phyloP scores from a whole-genome alignment of 2,888 invertebrate genomes.

The Lepidochrysops patricia region DNA sequence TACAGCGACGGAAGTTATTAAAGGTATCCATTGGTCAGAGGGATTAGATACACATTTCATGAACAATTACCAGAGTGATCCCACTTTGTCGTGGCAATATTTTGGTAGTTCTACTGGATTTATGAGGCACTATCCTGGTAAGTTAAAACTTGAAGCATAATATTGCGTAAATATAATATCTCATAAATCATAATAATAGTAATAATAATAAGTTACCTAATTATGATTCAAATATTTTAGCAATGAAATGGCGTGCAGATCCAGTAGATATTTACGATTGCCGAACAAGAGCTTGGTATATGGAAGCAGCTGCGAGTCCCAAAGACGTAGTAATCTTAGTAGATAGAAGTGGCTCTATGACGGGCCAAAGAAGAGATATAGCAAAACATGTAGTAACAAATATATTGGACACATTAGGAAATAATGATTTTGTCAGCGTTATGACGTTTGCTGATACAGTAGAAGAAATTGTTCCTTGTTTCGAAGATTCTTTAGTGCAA shows the following conservation, averaged over 20 bases:
- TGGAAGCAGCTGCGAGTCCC: conserved; percentile 97
- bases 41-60: conserved; percentile 91
- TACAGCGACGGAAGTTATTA: conserved; percentile 87
- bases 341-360: conserved; percentile 94
- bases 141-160: conserved; percentile 17
- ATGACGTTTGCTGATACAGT: conserved; percentile 91
- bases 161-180: conserved; percentile 75
- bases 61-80: conserved; percentile 89
- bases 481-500: conserved; percentile 91
- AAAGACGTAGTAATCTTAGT: conserved; percentile 93
- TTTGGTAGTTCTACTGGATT: conserved; percentile 98
- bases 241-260: conserved; percentile 85
- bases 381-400: conserved; percentile 90
- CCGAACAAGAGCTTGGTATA: conserved; percentile 95
- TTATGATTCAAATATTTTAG: conserved; percentile 37
- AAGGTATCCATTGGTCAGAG: conserved; percentile 97
- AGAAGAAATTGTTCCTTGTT: conserved; percentile 89
- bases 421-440: conserved; percentile 98
- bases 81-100: conserved; percentile 96
- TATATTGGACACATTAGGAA: conserved; percentile 95
- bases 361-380: conserved; percentile 89
- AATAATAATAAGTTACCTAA: background rate
- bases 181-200: background rate
- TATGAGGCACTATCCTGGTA: conserved; percentile 96
- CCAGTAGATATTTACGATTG: conserved; percentile 96